phyloP scores from a whole-genome alignment of 53 echinoderm and acorn worm species.

The Luidia sarsii region DNA sequence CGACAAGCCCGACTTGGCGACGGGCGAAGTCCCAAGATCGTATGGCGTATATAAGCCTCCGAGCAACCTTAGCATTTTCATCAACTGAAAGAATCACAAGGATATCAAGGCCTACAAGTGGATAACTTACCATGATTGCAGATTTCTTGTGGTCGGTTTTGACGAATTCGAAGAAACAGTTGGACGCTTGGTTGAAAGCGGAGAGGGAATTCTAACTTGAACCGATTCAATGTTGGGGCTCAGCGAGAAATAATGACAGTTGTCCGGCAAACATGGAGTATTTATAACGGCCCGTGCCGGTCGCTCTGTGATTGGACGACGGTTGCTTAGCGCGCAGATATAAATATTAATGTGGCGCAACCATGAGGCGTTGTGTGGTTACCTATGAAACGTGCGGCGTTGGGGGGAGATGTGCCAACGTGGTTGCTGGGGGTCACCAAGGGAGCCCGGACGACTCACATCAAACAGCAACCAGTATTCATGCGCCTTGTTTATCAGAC shows the following conservation, averaged over 20 bases:
- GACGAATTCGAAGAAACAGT: not conserved
- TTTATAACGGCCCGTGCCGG: not conserved
- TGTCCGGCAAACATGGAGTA: not conserved
- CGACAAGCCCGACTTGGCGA: too few relatives aligned
- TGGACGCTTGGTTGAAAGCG: not conserved
- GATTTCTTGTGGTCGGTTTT: not conserved
- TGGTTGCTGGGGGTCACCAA: too few relatives aligned
- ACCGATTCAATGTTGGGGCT: not conserved
- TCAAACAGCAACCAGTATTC: too few relatives aligned
- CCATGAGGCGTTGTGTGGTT: not conserved
- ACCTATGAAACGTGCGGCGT: too few relatives aligned
- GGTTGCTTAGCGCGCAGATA: not conserved
- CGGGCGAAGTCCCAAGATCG: too few relatives aligned
- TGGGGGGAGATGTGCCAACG: too few relatives aligned
- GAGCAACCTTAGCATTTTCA: too few relatives aligned
- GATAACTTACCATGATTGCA: slow-evolving; percentile 6
- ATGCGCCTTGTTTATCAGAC: too few relatives aligned
- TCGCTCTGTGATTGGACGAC: not conserved
- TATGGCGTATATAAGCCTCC: too few relatives aligned
- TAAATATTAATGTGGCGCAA: not conserved
- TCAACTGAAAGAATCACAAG: too few relatives aligned
- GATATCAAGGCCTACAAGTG: too few relatives aligned
- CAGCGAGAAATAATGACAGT: not conserved
- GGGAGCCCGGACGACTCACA: too few relatives aligned
- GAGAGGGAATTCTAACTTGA: not conserved